A percentile compares a stretch with the other conserved stretches of the same genome.
phyloP scores from a whole-genome alignment of 2,888 invertebrate genomes.

The Drosophila sordidapex region DNA sequence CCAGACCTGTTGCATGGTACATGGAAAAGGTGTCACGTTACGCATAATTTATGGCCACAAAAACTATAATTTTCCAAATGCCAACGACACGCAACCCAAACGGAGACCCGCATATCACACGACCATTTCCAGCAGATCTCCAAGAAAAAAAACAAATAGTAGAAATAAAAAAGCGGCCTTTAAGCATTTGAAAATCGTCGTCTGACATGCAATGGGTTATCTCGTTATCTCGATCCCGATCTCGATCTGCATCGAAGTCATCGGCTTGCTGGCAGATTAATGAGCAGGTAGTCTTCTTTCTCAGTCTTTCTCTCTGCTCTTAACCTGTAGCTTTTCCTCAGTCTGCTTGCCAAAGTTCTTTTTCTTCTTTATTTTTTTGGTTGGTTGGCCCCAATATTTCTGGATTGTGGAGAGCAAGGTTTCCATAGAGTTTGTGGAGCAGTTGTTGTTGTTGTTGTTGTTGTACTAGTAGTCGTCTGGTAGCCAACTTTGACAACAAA shows the following conservation, averaged over 20 bases:
- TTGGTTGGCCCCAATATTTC: conserved; percentile 38
- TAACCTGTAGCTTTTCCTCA: conserved; percentile 33
- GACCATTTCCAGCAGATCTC: conserved; percentile 10
- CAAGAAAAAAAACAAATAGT: conserved; percentile 12
- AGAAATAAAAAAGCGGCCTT: conserved; percentile 16
- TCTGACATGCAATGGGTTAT: conserved; percentile 62
- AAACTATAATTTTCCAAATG: conserved; percentile 70
- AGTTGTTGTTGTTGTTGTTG: conserved; percentile 3
- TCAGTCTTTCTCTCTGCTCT: not conserved
- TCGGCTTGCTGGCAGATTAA: conserved; percentile 59
- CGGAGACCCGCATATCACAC: conserved; percentile 13
- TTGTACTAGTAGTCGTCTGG: conserved; percentile 46
- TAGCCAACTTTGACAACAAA: conserved; percentile 77
- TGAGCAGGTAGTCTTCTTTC: conserved; percentile 40
- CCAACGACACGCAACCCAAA: conserved; percentile 49
- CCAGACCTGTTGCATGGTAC: conserved; percentile 47
- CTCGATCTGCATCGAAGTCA: conserved; percentile 34
- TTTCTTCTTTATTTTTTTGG: not conserved
- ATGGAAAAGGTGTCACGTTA: conserved; percentile 84
- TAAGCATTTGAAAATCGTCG: conserved; percentile 47
- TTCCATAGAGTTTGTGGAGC: not conserved
- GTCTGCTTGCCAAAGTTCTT: conserved; percentile 22
- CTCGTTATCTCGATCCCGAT: conserved; percentile 34
- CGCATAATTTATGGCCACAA: conserved; percentile 82
- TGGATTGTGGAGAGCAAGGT: conserved; percentile 1